Evolutionary conservation across 2,113 vertebrate species (phyloP).

Genomic region (Neopipo cinnamomea): DNA sequence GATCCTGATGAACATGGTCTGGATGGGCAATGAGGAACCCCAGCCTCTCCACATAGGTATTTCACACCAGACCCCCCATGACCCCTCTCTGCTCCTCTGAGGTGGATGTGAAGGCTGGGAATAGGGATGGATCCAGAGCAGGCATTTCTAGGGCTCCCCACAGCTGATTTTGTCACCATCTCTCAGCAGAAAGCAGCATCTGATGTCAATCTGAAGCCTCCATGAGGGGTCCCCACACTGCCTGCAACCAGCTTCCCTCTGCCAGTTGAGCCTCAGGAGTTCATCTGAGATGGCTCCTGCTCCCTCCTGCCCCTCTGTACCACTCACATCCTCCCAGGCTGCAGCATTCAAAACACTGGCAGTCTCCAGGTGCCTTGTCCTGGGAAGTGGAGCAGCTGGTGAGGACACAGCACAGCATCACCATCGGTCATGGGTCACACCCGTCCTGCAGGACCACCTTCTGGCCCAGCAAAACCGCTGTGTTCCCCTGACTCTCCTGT

Average conservation of each 20-base stretch:
- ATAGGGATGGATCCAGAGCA: background rate
- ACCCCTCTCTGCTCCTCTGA: background rate
- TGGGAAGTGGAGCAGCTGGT: rapidly evolving
- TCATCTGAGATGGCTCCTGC: background rate
- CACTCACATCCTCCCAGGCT: rapidly evolving
- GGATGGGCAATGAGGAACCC: background rate
- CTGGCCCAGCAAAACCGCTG: background rate
- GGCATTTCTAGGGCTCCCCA: background rate
- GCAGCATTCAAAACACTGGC: background rate
- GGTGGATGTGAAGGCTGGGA: background rate
- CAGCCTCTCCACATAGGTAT: background rate
- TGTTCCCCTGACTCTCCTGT: background rate
- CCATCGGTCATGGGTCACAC: background rate
- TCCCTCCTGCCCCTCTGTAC: background rate
- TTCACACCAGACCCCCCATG: background rate
- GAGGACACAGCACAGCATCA: background rate
- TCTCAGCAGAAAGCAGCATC: background rate
- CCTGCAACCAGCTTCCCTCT: background rate
- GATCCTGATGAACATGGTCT: background rate
- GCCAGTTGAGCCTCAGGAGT: background rate
- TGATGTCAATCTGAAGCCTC: background rate
- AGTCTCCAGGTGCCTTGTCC: background rate
- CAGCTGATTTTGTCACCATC: background rate
- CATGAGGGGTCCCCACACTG: background rate
- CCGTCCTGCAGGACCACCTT: background rate